Evolutionary conservation across 2,113 vertebrate genomes (phyloP).

Genomic region (chimpanzee (Pan troglodytes)): NHGRI_mPanTro3-v2.1_pri NC_072403.2:140978501-140979000

Average conservation of each 20-base stretch:
- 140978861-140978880: slow-evolving; percentile 62
- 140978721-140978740: slow-evolving; percentile 58
- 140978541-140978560: slow-evolving; percentile 21
- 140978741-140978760: slow-evolving; percentile 52
- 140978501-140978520: neutral
- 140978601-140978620: slow-evolving; percentile 1
- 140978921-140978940: slow-evolving; percentile 7
- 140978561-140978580: slow-evolving; percentile 1
- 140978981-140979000: slow-evolving; percentile 21
- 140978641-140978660: slow-evolving; percentile 34
- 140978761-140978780: slow-evolving; percentile 54
- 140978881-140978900: slow-evolving; percentile 58
- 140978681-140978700: neutral
- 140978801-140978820: slow-evolving; percentile 9
- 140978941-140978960: slow-evolving; percentile 13
- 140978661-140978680: slow-evolving; percentile 56
- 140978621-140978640: slow-evolving; percentile 45
- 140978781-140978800: neutral
- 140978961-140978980: slow-evolving; percentile 50
- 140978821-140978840: slow-evolving; percentile 68
- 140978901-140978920: slow-evolving; percentile 50
- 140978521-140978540: slow-evolving; percentile 7
- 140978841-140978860: slow-evolving; percentile 57
- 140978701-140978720: slow-evolving; percentile 57
- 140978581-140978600: slow-evolving; percentile 35